Base-by-base conservation (phyloP, 2,888 invertebrate species). In the Halocaridina rubra region DNA sequence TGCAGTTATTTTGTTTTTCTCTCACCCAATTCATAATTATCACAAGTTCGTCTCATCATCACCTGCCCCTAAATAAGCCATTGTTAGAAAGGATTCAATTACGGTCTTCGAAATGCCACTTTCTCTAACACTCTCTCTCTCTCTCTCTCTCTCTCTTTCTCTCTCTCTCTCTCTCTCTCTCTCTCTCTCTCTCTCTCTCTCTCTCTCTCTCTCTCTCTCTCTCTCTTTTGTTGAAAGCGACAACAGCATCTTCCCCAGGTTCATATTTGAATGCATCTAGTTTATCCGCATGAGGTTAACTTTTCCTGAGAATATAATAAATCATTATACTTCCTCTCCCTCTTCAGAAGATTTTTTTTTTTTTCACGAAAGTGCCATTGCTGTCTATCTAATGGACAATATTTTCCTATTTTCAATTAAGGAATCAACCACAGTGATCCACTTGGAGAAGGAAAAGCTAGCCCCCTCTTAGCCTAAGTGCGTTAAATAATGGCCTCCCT, bases 181-280 rank as follows among this genome's bases (percentile, higher is more conserved):
- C 72, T 72, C 72, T 72, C 72, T 72, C 72, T 33, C 72, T 72
- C 72, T 72, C 72, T 72, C 72, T 33, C 72, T 72, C 72, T 72
- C 72, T 72, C 72, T 33, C 72, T 71, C 71, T 71, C 71, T 30
- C 71, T 71, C 71, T 71, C 71, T 71, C 71, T 71, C 71, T 30
- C 71, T 71, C 71, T 71, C 71, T 71, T 10, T 30, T 10, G 46
- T 46, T 10, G 2, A 46, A 10, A 16, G 46, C 16, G 46, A 46
- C 46, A n/a, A n/a, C n/a, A n/a, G n/a, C n/a, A n/a, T n/a, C n/a
- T n/a, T n/a, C n/a, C n/a, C n/a, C n/a, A n/a, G n/a, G n/a, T n/a
- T n/a, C n/a, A n/a, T n/a, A n/a, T n/a, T n/a, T n/a, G n/a, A 59
- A 22, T 19, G 22, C 59, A 59, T 59, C 22, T 19, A 22, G 59